phyloP scores from a whole-genome alignment of 2,113 vertebrate genomes.

The Ophiodon elongatus region DNA sequence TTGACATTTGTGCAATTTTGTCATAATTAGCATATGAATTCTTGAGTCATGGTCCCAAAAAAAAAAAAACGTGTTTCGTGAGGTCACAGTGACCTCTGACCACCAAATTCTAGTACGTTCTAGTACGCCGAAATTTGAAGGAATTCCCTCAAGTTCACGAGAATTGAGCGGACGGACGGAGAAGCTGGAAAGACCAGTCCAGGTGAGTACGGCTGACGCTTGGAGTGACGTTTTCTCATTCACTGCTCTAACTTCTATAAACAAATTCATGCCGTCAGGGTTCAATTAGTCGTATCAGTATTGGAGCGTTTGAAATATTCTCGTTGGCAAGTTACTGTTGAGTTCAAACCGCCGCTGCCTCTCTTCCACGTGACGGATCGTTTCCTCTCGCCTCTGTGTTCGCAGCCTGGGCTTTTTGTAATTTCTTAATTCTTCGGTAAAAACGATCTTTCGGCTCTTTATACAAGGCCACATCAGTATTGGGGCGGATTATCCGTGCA shows the following conservation, averaged over 20 bases:
- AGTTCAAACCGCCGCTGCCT: constrained; percentile 8
- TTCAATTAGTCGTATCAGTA: background rate
- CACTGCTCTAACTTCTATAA: background rate
- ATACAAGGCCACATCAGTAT: background rate
- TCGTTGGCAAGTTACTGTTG: constrained; percentile 3
- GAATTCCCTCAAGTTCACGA: too few species aligned
- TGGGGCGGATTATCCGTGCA: background rate
- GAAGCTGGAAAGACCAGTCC: too few species aligned
- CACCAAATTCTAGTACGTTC: background rate
- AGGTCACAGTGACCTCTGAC: background rate
- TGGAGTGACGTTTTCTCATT: background rate
- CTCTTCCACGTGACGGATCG: constrained; percentile 10
- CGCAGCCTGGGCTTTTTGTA: constrained; percentile 6
- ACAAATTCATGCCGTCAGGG: background rate
- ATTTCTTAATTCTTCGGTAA: background rate
- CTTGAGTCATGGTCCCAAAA: too few species aligned
- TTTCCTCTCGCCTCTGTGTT: constrained; percentile 13
- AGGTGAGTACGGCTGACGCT: background rate
- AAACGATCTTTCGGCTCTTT: constrained; percentile 7
- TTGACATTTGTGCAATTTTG: background rate
- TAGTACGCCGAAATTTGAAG: too few species aligned
- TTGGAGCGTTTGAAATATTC: constrained; percentile 3
- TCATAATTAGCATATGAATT: too few species aligned
- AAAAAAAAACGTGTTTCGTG: background rate
- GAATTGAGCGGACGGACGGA: too few species aligned